Percentiles rank a stretch among this genome's conserved stretches.
These are phyloP conservation scores for Maconellicoccus hirsutus DNA, from an alignment of 1,140 invertebrate genomes.

Conservation along the genomic window DNA sequence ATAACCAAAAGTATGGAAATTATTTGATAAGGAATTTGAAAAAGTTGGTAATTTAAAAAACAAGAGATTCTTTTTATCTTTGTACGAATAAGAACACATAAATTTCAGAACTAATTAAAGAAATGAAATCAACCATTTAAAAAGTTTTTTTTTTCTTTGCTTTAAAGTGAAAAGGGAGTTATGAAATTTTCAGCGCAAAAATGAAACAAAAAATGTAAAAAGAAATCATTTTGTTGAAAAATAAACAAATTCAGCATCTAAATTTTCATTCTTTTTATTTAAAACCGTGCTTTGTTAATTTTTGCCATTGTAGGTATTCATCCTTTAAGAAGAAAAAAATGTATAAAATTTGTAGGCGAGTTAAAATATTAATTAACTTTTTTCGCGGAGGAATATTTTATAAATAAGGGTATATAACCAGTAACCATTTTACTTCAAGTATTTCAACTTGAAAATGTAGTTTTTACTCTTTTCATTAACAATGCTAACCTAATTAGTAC, in stretches of 20 bases:
- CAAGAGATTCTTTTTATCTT: background rate
- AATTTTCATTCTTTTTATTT: background rate
- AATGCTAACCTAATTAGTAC: background rate
- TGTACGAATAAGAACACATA: background rate
- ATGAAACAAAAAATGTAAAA: background rate
- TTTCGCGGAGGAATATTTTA: background rate
- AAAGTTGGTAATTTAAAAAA: no score
- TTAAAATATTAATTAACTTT: background rate
- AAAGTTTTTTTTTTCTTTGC: background rate
- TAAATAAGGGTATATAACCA: background rate
- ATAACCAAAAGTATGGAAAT: no score
- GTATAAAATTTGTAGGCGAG: background rate
- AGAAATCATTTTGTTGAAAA: background rate
- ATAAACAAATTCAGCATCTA: background rate
- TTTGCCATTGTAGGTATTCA: background rate
- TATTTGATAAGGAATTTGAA: no score
- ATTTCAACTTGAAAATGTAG: background rate
- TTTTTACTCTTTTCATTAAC: background rate
- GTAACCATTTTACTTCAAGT: background rate
- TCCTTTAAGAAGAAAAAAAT: background rate
- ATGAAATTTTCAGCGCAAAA: background rate
- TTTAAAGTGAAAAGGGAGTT: background rate
- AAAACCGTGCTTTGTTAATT: slow-evolving; percentile 4
- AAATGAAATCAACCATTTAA: background rate
- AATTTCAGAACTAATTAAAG: background rate